A percentile compares a stretch with the other conserved stretches of the same genome.
Evolutionary conservation across 1,140 invertebrate species (phyloP).

Genomic region (Drosophila pseudoananassae): DNA sequence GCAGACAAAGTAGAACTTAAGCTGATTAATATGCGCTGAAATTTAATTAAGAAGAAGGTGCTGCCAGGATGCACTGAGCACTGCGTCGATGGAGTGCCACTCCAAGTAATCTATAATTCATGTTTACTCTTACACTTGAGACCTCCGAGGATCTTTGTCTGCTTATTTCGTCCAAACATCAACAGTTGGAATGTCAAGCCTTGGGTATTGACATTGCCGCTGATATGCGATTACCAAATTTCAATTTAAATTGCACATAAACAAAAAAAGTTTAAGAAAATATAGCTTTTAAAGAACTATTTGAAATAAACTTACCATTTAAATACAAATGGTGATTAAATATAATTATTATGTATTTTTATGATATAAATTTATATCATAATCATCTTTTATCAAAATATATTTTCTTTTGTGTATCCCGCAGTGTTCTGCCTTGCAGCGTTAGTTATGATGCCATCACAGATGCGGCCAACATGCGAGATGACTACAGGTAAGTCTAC

Average conservation of each 20-base stretch:
- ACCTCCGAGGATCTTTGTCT: slow-evolving; percentile 15
- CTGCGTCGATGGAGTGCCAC: slow-evolving; percentile 36
- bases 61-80: slow-evolving; percentile 21
- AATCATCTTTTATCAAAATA: too few species aligned
- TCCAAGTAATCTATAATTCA: slow-evolving; percentile 36
- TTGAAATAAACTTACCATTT: too few species aligned
- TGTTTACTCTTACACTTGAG: background rate
- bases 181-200: slow-evolving; percentile 24
- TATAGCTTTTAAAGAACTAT: too few species aligned
- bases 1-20: slow-evolving; percentile 50
- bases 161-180: background rate
- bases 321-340: background rate
- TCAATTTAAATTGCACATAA: slow-evolving; percentile 10
- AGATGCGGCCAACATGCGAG: slow-evolving; percentile 82
- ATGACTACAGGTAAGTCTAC: slow-evolving; percentile 81
- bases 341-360: too few species aligned
- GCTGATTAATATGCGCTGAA: slow-evolving; percentile 61
- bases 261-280: too few species aligned
- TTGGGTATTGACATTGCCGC: background rate
- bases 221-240: slow-evolving; percentile 22
- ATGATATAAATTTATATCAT: too few species aligned
- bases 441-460: slow-evolving; percentile 85
- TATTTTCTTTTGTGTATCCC: slow-evolving; percentile 29
- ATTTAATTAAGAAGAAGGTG: slow-evolving; percentile 55
- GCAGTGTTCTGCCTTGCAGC: slow-evolving; percentile 86